Evolutionary conservation across 2,113 vertebrate species (phyloP).

Genomic region (Micronycteris hirsuta): DNA sequence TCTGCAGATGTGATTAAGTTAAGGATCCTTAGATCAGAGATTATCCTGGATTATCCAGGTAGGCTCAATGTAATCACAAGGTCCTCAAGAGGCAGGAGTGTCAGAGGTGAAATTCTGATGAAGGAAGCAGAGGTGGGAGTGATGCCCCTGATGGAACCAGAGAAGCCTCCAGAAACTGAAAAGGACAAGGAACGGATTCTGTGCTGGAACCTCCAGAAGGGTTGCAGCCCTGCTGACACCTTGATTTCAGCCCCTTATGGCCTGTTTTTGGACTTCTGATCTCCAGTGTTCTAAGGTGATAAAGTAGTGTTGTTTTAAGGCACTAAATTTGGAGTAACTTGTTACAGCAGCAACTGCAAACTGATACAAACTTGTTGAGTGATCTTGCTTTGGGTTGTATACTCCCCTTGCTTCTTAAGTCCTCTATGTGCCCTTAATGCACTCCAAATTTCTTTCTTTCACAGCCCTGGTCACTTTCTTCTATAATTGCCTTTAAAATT

Average conservation of each 20-base stretch:
- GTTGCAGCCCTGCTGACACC: rapidly evolving
- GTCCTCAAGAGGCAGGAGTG: neutral
- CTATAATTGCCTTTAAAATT: neutral
- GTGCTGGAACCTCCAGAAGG: neutral
- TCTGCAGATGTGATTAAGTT: neutral
- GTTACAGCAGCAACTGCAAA: neutral
- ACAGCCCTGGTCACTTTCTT: neutral
- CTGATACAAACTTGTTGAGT: neutral
- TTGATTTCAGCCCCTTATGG: neutral
- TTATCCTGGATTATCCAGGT: neutral
- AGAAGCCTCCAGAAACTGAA: neutral
- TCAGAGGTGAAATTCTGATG: neutral
- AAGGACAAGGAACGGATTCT: neutral
- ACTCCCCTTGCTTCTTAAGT: neutral
- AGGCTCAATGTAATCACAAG: neutral
- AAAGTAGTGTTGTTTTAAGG: neutral
- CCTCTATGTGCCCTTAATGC: neutral
- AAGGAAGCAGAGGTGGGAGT: neutral
- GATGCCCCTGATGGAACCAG: neutral
- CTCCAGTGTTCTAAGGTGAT: neutral
- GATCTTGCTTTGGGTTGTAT: neutral
- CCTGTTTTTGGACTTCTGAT: neutral
- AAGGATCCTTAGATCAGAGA: neutral
- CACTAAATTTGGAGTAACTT: neutral
- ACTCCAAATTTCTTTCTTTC: neutral